These are phyloP conservation scores for Heterotilapia buettikoferi DNA, from an alignment of 2,113 vertebrate genomes.

Conservation along the genomic window DNA sequence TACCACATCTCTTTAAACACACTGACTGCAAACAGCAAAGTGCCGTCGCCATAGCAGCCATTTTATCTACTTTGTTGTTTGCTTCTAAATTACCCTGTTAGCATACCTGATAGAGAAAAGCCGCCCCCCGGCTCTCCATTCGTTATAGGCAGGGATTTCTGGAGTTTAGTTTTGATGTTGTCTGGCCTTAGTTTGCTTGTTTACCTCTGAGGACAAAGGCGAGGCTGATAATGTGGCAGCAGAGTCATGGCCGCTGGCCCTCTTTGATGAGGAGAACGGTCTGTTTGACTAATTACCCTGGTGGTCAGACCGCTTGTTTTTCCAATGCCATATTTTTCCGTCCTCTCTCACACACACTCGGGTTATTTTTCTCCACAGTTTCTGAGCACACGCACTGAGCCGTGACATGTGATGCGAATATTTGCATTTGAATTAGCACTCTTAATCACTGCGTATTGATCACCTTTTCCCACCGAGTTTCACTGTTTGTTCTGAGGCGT, in stretches of 20 bases:
- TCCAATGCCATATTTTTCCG: conserved; percentile 21
- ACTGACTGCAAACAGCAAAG: not conserved
- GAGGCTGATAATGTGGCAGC: conserved; percentile 51
- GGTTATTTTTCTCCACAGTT: conserved; percentile 19
- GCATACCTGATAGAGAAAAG: conserved; percentile 34
- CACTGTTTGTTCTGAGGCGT: not conserved
- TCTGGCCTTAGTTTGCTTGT: conserved; percentile 50
- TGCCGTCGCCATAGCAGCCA: not conserved
- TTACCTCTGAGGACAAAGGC: conserved; percentile 59
- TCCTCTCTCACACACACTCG: not conserved
- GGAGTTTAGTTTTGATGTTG: conserved; percentile 50
- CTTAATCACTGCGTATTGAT: conserved; percentile 51
- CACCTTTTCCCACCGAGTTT: conserved; percentile 7
- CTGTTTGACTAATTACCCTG: conserved; percentile 66
- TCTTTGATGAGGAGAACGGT: conserved; percentile 59
- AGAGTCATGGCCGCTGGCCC: conserved; percentile 51
- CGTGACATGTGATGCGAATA: conserved; percentile 37
- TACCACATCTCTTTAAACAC: not conserved
- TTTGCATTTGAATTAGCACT: conserved; percentile 64
- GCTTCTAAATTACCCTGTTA: conserved; percentile 1
- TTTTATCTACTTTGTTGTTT: conserved; percentile 36
- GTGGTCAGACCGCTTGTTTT: conserved; percentile 48
- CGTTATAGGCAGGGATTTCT: conserved; percentile 39
- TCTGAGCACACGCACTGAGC: conserved; percentile 5
- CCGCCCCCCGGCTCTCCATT: conserved; percentile 38